phyloP scores from a whole-genome alignment of 2,797 vertebrate species.

The Toxotes lorentzi region DNA sequence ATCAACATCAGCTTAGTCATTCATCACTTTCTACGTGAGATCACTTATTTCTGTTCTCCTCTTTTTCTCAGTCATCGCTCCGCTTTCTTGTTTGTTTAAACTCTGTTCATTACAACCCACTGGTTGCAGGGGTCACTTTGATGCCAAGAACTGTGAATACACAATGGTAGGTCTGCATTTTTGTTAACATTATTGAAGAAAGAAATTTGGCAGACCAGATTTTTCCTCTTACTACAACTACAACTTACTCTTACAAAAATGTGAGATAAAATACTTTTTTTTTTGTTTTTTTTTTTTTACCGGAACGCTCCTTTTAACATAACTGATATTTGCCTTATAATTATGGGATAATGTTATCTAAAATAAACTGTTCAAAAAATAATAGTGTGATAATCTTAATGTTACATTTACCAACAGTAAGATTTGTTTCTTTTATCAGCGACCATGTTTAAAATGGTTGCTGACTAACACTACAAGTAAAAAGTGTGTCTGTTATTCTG shows the following conservation, averaged over 20 bases:
- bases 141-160: constrained; percentile 67
- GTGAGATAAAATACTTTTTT: neutral
- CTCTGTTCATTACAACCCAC: constrained; percentile 72
- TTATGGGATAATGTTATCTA: neutral
- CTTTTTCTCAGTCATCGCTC: constrained; percentile 67
- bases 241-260: neutral
- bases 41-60: constrained; percentile 74
- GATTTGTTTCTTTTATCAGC: neutral
- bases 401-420: neutral
- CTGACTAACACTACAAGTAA: constrained; percentile 23
- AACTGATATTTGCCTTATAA: neutral
- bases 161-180: constrained; percentile 52
- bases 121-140: constrained; percentile 64
- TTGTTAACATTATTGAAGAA: constrained; percentile 67
- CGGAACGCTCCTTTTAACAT: neutral
- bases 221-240: constrained; percentile 15
- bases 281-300: neutral
- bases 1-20: constrained; percentile 60
- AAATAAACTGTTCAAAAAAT: neutral
- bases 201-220: constrained; percentile 59
- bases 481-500: constrained; percentile 60
- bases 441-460: constrained; percentile 23
- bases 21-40: constrained; percentile 71
- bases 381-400: neutral
- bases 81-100: constrained; percentile 81